Evolutionary conservation across 2,797 vertebrate genomes (phyloP).

Genomic region (Ctenopoma multispine): DNA sequence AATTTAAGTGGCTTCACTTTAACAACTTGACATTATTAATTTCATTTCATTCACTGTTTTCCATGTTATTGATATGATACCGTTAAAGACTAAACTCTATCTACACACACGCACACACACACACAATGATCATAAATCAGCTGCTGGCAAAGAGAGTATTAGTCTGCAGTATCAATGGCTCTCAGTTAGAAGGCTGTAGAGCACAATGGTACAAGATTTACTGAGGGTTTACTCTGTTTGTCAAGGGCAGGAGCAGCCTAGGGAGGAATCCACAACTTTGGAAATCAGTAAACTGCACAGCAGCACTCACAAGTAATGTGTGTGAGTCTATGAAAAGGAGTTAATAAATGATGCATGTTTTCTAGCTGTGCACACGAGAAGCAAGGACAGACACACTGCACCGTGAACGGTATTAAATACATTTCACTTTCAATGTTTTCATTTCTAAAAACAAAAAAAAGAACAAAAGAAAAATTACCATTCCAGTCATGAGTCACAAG

Average conservation of each 20-base stretch:
- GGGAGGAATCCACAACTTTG: constrained; percentile 57
- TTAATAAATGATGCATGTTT: constrained; percentile 35
- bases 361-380: constrained; percentile 9
- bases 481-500: constrained; percentile 20
- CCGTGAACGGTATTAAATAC: background rate
- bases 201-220: constrained; percentile 67
- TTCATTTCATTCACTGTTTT: background rate
- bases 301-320: constrained; percentile 30
- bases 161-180: constrained; percentile 39
- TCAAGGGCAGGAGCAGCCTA: constrained; percentile 73
- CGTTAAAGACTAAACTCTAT: constrained; percentile 10
- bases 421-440: too few relatives aligned
- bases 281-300: constrained; percentile 62
- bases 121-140: constrained; percentile 57
- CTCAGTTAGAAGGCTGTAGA: constrained; percentile 51
- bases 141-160: constrained; percentile 28
- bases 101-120: constrained; percentile 6
- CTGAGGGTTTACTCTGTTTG: constrained; percentile 79
- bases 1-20: too few relatives aligned
- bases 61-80: constrained; percentile 11
- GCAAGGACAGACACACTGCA: background rate
- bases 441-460: too few relatives aligned
- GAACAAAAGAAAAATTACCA: background rate
- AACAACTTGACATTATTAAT: background rate
- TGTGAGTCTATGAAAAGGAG: constrained; percentile 9